Evolutionary conservation across 2,797 vertebrate species (phyloP).

Genomic region (Oreochromis grahami): DNA sequence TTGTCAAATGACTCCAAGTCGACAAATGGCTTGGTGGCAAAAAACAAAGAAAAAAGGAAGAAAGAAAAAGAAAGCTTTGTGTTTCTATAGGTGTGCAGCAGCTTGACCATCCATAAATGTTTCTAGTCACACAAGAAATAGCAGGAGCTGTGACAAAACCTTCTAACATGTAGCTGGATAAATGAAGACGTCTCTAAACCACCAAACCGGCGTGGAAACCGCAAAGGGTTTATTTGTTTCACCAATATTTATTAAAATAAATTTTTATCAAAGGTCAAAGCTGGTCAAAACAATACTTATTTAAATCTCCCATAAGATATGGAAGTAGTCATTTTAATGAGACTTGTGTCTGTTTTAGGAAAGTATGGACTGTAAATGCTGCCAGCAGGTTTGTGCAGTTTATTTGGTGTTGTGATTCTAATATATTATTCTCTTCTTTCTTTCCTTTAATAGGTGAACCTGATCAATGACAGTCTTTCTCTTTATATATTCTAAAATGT

Average conservation of each 20-base stretch:
- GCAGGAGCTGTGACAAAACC: neutral
- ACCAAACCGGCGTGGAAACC: neutral
- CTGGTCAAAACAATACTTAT: neutral
- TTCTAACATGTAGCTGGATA: neutral
- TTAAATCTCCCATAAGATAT: neutral
- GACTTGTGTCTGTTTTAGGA: neutral
- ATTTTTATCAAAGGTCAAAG: neutral
- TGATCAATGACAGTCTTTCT: neutral
- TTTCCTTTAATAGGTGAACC: neutral
- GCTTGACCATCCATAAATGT: neutral
- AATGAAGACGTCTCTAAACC: neutral
- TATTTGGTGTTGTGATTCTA: neutral
- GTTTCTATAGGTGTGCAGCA: neutral
- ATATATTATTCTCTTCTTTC: neutral
- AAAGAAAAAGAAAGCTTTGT: neutral
- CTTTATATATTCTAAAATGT: neutral
- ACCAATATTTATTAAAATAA: neutral
- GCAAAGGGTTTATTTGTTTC: neutral
- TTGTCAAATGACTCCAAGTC: neutral
- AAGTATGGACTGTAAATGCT: neutral
- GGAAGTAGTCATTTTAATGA: neutral
- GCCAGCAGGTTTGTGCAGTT: neutral
- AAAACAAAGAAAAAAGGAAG: neutral
- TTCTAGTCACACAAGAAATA: neutral
- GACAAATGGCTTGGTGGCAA: neutral